These are phyloP conservation scores for Sminthurides aquaticus DNA, from an alignment of 2,888 invertebrate species.

Conservation along the genomic window DNA sequence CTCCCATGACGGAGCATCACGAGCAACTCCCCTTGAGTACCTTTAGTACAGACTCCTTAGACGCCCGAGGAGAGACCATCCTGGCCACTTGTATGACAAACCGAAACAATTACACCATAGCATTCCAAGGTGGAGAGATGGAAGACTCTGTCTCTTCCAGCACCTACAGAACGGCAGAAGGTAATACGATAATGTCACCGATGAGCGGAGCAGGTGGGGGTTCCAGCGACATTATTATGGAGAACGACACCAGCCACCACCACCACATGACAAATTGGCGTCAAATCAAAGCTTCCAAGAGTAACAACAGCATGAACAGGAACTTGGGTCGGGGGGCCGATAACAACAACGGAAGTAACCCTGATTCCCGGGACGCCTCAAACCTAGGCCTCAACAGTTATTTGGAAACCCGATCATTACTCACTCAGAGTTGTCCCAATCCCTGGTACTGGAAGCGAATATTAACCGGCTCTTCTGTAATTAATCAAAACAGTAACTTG, in stretches of 20 bases:
- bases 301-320: background rate
- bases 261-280: slow-evolving; percentile 36
- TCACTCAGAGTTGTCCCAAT: slow-evolving; percentile 39
- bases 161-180: slow-evolving; percentile 31
- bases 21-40: slow-evolving; percentile 57
- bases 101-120: slow-evolving; percentile 90
- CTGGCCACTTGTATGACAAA: slow-evolving; percentile 85
- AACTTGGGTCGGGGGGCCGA: slow-evolving; percentile 8
- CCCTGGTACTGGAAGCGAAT: slow-evolving; percentile 24
- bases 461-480: slow-evolving; percentile 7
- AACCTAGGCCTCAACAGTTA: slow-evolving; percentile 5
- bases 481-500: slow-evolving; percentile 12
- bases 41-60: slow-evolving; percentile 83
- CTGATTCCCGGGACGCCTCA: slow-evolving; percentile 28
- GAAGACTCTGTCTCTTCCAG: slow-evolving; percentile 53
- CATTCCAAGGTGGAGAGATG: slow-evolving; percentile 81
- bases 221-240: slow-evolving; percentile 27
- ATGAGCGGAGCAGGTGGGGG: slow-evolving; percentile 19
- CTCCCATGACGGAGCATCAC: slow-evolving; percentile 73
- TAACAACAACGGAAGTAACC: slow-evolving; percentile 37
- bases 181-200: background rate
- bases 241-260: slow-evolving; percentile 20
- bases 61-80: slow-evolving; percentile 73
- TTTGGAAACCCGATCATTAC: slow-evolving; percentile 11
- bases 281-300: slow-evolving; percentile 29